phyloP scores from a whole-genome alignment of 2,797 vertebrate species.

The Malurus leucopterus region DNA sequence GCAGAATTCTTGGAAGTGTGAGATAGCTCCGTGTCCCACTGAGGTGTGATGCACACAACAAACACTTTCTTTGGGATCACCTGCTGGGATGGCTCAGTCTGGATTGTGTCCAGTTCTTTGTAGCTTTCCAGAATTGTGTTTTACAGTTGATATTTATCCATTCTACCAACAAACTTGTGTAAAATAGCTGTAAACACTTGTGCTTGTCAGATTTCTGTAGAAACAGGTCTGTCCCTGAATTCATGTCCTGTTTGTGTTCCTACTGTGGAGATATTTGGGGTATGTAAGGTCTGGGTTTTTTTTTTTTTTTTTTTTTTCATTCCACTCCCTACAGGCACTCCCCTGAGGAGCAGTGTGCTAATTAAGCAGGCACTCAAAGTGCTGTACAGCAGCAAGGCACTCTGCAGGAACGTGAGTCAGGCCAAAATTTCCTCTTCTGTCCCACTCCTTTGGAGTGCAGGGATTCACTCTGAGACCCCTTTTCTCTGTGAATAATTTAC shows the following conservation, averaged over 20 bases:
- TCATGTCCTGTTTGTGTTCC: neutral
- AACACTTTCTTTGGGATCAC: neutral
- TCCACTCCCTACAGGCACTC: slow-evolving; percentile 15
- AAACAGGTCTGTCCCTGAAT: fast-evolving
- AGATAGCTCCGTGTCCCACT: neutral
- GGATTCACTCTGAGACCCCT: neutral
- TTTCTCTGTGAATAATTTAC: neutral
- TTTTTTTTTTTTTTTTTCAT: neutral
- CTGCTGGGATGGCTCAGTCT: neutral
- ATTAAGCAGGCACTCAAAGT: slow-evolving; percentile 42
- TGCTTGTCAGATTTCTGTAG: neutral
- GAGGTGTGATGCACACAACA: neutral
- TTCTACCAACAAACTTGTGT: neutral
- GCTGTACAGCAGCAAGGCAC: neutral
- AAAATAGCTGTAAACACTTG: neutral
- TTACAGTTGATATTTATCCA: neutral
- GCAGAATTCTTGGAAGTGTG: neutral
- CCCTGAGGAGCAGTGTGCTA: slow-evolving; percentile 14
- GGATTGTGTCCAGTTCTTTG: neutral
- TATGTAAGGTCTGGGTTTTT: neutral
- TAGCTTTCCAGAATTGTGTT: neutral
- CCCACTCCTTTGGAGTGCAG: neutral
- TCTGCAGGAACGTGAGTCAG: slow-evolving; percentile 49
- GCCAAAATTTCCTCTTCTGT: neutral
- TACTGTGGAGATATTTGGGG: neutral